Evolutionary conservation across 1,140 invertebrate species (phyloP).

Genomic region (Ceratosolen solmsi): DNA sequence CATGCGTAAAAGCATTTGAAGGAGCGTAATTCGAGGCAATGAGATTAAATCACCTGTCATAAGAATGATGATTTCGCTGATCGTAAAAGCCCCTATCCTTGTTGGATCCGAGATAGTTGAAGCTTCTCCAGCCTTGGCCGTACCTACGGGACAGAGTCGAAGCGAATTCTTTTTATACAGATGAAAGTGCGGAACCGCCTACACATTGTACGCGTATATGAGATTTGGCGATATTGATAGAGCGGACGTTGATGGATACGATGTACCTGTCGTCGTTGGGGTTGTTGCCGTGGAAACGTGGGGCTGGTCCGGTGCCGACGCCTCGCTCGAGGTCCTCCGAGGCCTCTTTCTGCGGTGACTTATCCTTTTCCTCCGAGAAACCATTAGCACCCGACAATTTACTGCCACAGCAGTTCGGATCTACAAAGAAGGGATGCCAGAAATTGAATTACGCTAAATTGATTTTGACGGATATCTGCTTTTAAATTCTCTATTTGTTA

Average conservation of each 20-base stretch:
- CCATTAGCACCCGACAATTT: conserved; percentile 14
- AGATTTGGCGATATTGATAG: background rate
- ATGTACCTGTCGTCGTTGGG: conserved; percentile 48
- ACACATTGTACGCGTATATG: background rate
- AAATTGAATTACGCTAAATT: conserved; percentile 20
- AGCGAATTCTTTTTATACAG: conserved; percentile 21
- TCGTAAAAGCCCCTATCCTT: conserved; percentile 45
- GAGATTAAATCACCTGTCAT: conserved; percentile 43
- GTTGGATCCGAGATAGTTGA: conserved; percentile 39
- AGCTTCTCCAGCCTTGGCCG: conserved; percentile 41
- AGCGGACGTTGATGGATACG: background rate
- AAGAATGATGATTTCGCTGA: conserved; percentile 37
- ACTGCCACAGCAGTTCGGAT: conserved; percentile 28
- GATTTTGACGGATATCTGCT: conserved; percentile 1
- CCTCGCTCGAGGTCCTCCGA: conserved; percentile 27
- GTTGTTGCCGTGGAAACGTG: conserved; percentile 49
- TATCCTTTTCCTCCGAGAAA: conserved; percentile 22
- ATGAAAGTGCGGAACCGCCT: background rate
- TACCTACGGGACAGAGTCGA: conserved; percentile 3
- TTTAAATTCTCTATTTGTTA: background rate
- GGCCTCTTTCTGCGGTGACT: conserved; percentile 3
- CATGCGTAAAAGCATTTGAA: background rate
- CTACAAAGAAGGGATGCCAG: background rate
- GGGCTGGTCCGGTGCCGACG: conserved; percentile 1
- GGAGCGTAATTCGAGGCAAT: background rate